Conservation (phyloP, 2,888 invertebrate species). For the Drosophila lutescens region DNA sequence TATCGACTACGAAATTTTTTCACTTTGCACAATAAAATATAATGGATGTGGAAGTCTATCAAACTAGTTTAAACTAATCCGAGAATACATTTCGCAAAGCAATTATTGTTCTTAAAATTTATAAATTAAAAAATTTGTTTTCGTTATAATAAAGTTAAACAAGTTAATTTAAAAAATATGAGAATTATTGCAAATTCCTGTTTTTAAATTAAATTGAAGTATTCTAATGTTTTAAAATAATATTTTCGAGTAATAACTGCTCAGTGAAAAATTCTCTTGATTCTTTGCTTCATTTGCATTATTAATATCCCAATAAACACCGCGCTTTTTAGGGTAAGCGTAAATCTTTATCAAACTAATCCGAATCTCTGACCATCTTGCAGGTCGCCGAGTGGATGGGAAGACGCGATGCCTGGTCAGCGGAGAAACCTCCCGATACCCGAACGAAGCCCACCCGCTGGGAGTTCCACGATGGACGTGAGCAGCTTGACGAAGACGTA, state of each 20-base stretch:
- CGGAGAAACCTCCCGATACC: conserved; percentile 88
- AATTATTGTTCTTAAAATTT: too few species aligned
- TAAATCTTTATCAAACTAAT: not conserved
- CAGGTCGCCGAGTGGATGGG: conserved; percentile 89
- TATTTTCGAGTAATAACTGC: not conserved
- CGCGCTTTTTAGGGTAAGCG: not conserved
- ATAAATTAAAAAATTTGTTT: too few species aligned
- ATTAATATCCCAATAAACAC: not conserved
- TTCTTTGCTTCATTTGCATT: conserved; percentile 5
- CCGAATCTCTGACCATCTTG: conserved; percentile 9
- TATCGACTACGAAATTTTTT: conserved; percentile 42
- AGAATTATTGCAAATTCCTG: too few species aligned
- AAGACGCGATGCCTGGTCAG: conserved; percentile 94
- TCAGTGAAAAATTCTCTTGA: not conserved
- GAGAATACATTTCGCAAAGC: conserved; percentile 4
- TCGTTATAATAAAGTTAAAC: too few species aligned
- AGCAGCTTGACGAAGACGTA: conserved; percentile 84
- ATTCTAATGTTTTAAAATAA: too few species aligned
- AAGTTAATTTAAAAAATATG: too few species aligned
- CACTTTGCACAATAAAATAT: conserved; percentile 19
- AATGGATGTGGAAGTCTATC: conserved; percentile 32
- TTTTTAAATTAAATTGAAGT: too few species aligned
- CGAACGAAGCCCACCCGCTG: conserved; percentile 89
- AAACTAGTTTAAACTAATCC: conserved; percentile 14
- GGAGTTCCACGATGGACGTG: conserved; percentile 89